These are phyloP conservation scores for Lutra lutra DNA, from an alignment of 2,797 vertebrate species.

Conservation along the genomic window DNA sequence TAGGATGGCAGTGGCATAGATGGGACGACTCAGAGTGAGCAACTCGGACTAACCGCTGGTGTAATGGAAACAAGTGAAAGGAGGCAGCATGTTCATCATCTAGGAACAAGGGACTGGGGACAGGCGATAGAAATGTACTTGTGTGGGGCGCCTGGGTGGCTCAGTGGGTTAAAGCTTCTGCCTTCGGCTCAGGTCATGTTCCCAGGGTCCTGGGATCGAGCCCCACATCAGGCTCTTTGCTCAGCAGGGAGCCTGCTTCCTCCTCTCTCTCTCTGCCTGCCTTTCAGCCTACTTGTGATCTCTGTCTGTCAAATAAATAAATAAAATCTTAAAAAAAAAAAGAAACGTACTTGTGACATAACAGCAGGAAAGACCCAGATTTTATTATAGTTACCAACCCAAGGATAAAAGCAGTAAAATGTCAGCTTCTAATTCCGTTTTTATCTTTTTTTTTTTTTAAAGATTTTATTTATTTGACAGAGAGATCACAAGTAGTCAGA, in stretches of 20 bases:
- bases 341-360: not conserved
- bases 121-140: not conserved
- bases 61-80: not conserved
- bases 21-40: not conserved
- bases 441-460: not conserved
- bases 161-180: too few relatives aligned
- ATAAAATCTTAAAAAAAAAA: too few relatives aligned
- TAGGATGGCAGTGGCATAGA: not conserved
- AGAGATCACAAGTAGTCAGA: too few relatives aligned
- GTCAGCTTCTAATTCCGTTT: not conserved
- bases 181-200: too few relatives aligned
- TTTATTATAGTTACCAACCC: not conserved
- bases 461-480: not conserved
- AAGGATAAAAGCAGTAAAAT: not conserved
- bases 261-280: too few relatives aligned
- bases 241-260: too few relatives aligned
- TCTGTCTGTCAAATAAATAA: too few relatives aligned
- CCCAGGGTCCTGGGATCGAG: too few relatives aligned
- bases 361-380: not conserved
- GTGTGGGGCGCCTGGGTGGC: too few relatives aligned
- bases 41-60: not conserved
- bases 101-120: fast-evolving
- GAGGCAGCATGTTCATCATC: not conserved
- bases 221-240: too few relatives aligned
- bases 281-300: too few relatives aligned